Base-by-base conservation (phyloP, 2,113 vertebrate species). In the Ceyx margarethae region DNA sequence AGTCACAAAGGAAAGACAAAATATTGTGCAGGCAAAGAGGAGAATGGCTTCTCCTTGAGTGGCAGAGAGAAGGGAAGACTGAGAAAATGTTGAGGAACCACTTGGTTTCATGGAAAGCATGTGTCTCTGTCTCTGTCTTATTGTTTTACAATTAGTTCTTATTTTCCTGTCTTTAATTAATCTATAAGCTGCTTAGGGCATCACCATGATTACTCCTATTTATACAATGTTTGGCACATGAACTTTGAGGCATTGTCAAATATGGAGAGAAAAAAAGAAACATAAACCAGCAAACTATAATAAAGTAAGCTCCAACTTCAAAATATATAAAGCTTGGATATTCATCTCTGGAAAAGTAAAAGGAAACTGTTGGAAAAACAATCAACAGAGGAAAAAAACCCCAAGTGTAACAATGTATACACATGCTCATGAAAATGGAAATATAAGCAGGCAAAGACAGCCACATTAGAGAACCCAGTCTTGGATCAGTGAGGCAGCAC, bases 81-180 rank as follows among this genome's bases (percentile, higher is more conserved):
- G 46, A 45, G 54, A 66, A 93, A 80, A 88, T 37, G 3, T 61
- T 66, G 42, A 90, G 48, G 74, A 64, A 25, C 40, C 71, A 60
- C 56, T 77, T 87, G n/a, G 22, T 69, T 85, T 90, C 78, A 60
- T n/a, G 64, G 82, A 75, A 89, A 82, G 26, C 51, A n/a, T 72
- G 16, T 64, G 68, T 50, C 29, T 81, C 72, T 53, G 53, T 67
- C 51, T 92, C 56, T 84, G 90, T 72, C 68, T 23, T 87, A 89
- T 92, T 96, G 87, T 94, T 93, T 91, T 71, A 74, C 56, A 91
- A 65, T 93, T 82, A 79, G 37, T 51, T 80, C 43, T 82, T 92
- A 8, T 71, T 81, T 89, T 57, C 45, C 68, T 92, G 75, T 64
- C 84, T 94, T 89, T 82, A 93, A 93, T 93, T 91, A 87, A 85